phyloP scores from a whole-genome alignment of 2,797 vertebrate genomes.

The Sphenodon punctatus region DNA sequence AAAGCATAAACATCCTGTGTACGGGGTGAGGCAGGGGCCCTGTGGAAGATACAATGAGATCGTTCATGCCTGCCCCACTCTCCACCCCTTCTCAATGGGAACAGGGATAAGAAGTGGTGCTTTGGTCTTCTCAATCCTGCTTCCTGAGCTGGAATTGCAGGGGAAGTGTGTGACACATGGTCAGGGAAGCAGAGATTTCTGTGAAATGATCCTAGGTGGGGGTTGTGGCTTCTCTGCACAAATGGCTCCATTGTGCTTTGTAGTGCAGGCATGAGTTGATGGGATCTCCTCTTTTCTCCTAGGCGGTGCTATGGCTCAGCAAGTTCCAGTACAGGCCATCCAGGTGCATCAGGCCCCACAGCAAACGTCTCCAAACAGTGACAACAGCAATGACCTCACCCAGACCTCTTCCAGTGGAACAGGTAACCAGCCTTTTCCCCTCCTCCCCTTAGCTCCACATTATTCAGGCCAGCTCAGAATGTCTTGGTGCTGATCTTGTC shows the following conservation, averaged over 20 bases:
- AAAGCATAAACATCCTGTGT: conserved; percentile 10
- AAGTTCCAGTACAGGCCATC: conserved; percentile 91
- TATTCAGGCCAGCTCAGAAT: neutral
- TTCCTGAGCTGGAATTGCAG: too few relatives aligned
- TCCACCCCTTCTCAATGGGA: too few relatives aligned
- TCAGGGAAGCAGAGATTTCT: too few relatives aligned
- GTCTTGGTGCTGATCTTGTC: neutral
- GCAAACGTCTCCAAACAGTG: conserved; percentile 83
- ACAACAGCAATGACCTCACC: conserved; percentile 91
- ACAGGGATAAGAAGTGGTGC: too few relatives aligned
- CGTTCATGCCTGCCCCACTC: neutral
- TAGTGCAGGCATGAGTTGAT: neutral
- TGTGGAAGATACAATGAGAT: neutral
- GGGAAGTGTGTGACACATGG: too few relatives aligned
- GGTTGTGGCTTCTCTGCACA: too few relatives aligned
- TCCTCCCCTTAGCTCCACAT: neutral
- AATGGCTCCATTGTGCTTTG: too few relatives aligned
- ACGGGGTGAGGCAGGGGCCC: neutral
- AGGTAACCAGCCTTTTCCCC: conserved; percentile 73
- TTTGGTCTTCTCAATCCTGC: too few relatives aligned
- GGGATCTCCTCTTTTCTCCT: conserved; percentile 37
- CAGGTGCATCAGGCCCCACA: conserved; percentile 92
- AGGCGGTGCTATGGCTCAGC: conserved; percentile 91
- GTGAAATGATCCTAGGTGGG: too few relatives aligned
- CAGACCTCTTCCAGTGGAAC: conserved; percentile 93